Conservation (phyloP, 1,140 invertebrate genomes). For the Psix sp. region DNA sequence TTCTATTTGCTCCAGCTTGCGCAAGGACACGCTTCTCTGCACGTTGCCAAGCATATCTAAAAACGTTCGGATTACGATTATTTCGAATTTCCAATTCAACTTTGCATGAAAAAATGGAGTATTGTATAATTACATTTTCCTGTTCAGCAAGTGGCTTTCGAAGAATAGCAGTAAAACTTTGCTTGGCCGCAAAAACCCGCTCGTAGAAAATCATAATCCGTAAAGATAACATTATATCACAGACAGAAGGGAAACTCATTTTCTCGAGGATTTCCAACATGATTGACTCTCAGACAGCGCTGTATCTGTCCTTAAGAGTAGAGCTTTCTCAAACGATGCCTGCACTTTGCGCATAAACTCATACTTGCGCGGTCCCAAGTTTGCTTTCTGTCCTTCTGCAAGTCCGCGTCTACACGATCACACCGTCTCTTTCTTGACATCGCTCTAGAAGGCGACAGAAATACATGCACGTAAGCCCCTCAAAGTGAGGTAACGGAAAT, state of each 20-base stretch:
- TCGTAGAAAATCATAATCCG: conserved; percentile 34
- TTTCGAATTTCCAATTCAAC: too few species aligned
- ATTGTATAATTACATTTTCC: not conserved
- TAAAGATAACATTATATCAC: conserved; percentile 38
- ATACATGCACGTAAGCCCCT: conserved; percentile 26
- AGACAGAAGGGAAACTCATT: conserved; percentile 43
- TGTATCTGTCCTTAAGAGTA: conserved; percentile 28
- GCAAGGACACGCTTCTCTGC: too few species aligned
- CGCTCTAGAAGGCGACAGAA: conserved; percentile 9
- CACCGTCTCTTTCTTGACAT: not conserved
- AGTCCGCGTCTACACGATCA: not conserved
- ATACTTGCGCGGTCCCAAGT: conserved; percentile 28
- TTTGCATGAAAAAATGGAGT: not conserved
- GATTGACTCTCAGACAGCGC: conserved; percentile 49
- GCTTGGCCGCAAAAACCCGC: not conserved
- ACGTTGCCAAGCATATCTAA: too few species aligned
- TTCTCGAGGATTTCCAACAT: conserved; percentile 48
- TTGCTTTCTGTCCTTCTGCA: conserved; percentile 1
- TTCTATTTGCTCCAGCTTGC: too few species aligned
- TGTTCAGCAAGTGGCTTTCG: not conserved
- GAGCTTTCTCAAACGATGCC: conserved; percentile 27
- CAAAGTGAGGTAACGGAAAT: conserved; percentile 49
- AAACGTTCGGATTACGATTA: too few species aligned
- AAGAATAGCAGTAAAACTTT: not conserved
- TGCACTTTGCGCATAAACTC: conserved; percentile 50